phyloP scores from a whole-genome alignment of 1,140 invertebrate genomes.

The Mizuhopecten yessoensis region DNA sequence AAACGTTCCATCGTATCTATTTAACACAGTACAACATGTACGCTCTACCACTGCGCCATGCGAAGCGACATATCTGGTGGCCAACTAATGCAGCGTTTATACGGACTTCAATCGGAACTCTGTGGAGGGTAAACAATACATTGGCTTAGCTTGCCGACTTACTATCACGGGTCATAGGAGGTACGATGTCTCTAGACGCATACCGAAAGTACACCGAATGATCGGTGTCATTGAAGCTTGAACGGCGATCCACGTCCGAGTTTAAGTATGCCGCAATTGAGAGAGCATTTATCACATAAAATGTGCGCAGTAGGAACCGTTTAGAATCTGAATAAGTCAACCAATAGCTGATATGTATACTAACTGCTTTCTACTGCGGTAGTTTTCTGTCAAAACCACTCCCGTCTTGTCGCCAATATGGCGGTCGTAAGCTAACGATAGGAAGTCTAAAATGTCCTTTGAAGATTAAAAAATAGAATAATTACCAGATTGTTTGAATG shows the following conservation, averaged over 20 bases:
- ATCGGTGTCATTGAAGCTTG: not conserved
- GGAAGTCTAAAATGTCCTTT: constrained; percentile 27
- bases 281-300: constrained; percentile 38
- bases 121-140: not conserved
- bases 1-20: too few relatives aligned
- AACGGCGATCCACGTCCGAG: not conserved
- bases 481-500: not conserved
- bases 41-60: not conserved
- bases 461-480: constrained; percentile 11
- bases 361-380: not conserved
- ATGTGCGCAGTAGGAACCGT: not conserved
- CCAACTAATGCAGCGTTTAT: not conserved
- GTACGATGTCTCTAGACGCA: not conserved
- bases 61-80: not conserved
- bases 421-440: not conserved
- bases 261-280: not conserved
- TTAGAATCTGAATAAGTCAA: not conserved
- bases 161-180: not conserved
- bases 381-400: not conserved
- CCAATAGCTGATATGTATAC: not conserved
- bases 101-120: not conserved
- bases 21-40: too few relatives aligned
- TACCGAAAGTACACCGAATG: not conserved
- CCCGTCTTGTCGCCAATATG: not conserved
- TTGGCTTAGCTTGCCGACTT: not conserved